Base-by-base conservation (phyloP, 30 jellyfish, hydroid and myxozoan species). In the Aurelia aurita region DNA sequence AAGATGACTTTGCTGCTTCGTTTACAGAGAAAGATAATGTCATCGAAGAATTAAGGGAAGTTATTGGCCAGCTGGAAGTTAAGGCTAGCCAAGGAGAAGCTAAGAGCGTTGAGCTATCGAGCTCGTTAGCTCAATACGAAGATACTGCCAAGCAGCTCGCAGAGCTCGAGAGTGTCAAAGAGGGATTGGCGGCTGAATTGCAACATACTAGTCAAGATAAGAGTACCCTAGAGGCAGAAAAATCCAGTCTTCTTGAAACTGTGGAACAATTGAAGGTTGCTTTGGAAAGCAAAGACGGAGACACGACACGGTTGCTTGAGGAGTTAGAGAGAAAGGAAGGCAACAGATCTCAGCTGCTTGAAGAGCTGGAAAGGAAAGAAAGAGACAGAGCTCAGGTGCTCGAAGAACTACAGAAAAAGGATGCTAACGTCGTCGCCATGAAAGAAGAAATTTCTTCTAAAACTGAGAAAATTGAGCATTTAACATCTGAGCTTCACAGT, bases 1-100 rank as follows among this genome's bases (percentile, higher is more conserved):
- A 77, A 55, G 88, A 87, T 2, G 88, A 77, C 39, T 47, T 87
- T 55, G 43, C 39, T 45, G 19, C 88, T 1, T 77, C 87, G 43
- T 58, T 47, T 58, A 32, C 79, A 12, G 91, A 87, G 29, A 69
- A 77, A 61, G 88, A 87, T 9, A 69, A 20, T 5, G 78, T 55
- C 57, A 61, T 87, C 47, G 88, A 77, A 31, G 78, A 58, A n/a
- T 39, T 87, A 54, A 57, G 46, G 44, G 89, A 77, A 27, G 71
- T 53, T 54, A 14, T 77, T 61, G 18, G 26, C 46, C 14, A 74
- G 18, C 12, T 85, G 77, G 95, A 74, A 59, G 44, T 26, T 20
- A 65, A 22, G 43, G 29, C 44, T 8, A 46, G 39, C 43, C 66
- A 85, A 59, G 74, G 44, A 23, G 95, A 85, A 19, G 62, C 26